phyloP scores from a whole-genome alignment of 2,113 vertebrate species.

The Sturnira hondurensis region DNA sequence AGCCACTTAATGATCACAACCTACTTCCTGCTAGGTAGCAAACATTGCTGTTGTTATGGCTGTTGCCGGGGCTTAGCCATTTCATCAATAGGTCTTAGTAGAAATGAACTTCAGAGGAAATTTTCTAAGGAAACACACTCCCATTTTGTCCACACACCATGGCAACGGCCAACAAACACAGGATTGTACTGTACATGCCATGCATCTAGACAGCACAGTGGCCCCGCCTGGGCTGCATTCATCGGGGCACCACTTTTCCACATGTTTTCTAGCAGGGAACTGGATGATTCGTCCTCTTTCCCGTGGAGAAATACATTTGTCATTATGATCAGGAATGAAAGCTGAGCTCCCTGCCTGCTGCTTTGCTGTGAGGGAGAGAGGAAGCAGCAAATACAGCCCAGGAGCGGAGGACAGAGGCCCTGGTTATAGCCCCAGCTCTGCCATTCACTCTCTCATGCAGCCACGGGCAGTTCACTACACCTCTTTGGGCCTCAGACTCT shows the following conservation, averaged over 20 bases:
- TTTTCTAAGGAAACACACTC: slow-evolving; percentile 31
- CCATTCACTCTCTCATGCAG: neutral
- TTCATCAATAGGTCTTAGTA: neutral
- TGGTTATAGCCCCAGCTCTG: neutral
- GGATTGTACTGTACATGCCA: neutral
- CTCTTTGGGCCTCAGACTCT: neutral
- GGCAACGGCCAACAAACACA: neutral
- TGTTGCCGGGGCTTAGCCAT: neutral
- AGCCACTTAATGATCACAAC: neutral
- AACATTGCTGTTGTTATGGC: neutral
- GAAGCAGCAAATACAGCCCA: neutral
- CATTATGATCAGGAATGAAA: neutral
- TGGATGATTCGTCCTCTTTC: neutral
- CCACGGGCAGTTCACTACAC: neutral
- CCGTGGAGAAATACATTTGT: neutral
- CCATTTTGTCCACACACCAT: neutral
- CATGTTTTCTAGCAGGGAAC: neutral
- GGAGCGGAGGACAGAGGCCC: neutral
- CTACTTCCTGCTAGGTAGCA: neutral
- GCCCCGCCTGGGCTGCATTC: neutral
- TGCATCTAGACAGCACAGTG: neutral
- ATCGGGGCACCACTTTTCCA: neutral
- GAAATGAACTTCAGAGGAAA: slow-evolving; percentile 34
- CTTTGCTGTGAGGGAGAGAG: neutral
- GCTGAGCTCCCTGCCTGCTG: neutral